Base-by-base conservation (phyloP, 30 jellyfish, hydroid and myxozoan species). In the Cassiopea andromeda region DNA sequence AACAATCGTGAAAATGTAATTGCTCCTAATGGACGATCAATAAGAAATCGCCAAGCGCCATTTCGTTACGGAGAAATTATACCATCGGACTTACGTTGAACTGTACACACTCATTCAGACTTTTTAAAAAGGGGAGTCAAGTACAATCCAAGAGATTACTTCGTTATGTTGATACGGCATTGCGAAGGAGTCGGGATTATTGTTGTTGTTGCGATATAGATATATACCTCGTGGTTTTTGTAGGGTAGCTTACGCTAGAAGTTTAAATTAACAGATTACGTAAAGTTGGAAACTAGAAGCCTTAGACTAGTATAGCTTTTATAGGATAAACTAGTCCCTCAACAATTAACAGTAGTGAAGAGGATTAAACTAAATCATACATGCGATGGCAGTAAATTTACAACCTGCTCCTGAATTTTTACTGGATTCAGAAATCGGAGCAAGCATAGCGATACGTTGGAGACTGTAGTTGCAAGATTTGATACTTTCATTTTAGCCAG, bases 11-110 rank as follows among this genome's bases (percentile, higher is more conserved):
- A 74, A 74, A 10, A 74, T 46, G 83, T 8, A 27, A 74, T 0
- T 61, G 83, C 83, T 74, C 64, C 16, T 17, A 74, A 74, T 74
- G 83, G 64, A 38, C 19, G 83, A 74, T 61, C 83, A 0, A 74
- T 74, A 46, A 58, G 68, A 58, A 14, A 7, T 6, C 68, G 68
- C 14, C 8, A 14, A 58, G 68, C 68, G 14, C 68, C 68, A 14
- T 6, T 58, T 6, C 68, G 68, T 7, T 58, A 58, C 14, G 68
- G 68, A 58, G 68, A 58, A 6, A 7, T 14, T 7, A 58, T 58
- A 58, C 68, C 68, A 58, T 58, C 38, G 38, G 38, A 27, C 38
- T 27, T 27, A 27, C 38, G 38, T 27, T 27, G 38, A 27, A 27
- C 38, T 0, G 14, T 7, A 58, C 14, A 14, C 14, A 58, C 14